These are phyloP conservation scores for Eueides isabella DNA, from an alignment of 1,140 invertebrate genomes.

Conservation along the genomic window DNA sequence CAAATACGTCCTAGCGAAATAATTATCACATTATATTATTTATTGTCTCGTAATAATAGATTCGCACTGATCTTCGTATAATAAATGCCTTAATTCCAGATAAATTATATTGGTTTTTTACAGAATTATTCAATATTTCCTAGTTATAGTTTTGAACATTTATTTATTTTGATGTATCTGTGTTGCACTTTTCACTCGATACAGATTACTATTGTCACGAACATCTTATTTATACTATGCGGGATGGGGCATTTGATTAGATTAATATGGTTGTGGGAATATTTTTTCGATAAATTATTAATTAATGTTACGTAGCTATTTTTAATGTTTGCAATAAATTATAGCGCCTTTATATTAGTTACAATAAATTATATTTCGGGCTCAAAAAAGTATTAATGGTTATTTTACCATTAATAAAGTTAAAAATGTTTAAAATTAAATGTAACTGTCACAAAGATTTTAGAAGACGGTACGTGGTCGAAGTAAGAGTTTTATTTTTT, in stretches of 20 bases:
- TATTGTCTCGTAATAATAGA: background rate
- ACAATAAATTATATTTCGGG: background rate
- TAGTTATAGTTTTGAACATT: background rate
- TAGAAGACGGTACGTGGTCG: slow-evolving; percentile 17
- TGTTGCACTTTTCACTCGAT: background rate
- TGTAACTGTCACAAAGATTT: background rate
- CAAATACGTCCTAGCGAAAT: no score
- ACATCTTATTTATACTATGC: slow-evolving; percentile 28
- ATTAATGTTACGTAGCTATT: background rate
- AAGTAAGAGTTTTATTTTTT: slow-evolving; percentile 32
- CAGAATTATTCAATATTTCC: background rate
- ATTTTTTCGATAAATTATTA: background rate
- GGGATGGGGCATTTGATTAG: slow-evolving; percentile 6
- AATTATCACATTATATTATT: no score
- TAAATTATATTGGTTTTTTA: no score
- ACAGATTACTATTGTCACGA: slow-evolving; percentile 6
- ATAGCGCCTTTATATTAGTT: no score
- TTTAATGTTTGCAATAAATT: background rate
- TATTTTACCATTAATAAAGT: background rate
- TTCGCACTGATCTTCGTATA: background rate
- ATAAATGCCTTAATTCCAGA: background rate
- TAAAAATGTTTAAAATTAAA: no score
- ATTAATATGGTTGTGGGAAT: background rate
- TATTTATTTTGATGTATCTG: slow-evolving; percentile 15
- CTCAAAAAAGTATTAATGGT: background rate